Evolutionary conservation across 92 coral and sea anemone genomes (phyloP).

Genomic region (Porites rus): DNA sequence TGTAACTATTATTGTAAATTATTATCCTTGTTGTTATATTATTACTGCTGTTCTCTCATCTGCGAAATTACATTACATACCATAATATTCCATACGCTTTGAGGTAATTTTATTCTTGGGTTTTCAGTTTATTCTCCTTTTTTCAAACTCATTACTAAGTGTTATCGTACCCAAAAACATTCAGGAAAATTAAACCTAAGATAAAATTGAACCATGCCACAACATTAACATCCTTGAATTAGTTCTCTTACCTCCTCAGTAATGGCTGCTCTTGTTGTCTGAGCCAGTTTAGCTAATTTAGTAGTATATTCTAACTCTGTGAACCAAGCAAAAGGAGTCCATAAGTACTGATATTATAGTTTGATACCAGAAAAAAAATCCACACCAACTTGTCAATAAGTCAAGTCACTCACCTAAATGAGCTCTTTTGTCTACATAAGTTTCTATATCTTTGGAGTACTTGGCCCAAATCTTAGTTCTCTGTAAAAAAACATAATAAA

Average conservation of each 20-base stretch:
- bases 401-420: constrained; percentile 80
- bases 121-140: no score
- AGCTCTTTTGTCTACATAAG: constrained; percentile 93
- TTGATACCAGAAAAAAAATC: no score
- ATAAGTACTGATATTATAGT: no score
- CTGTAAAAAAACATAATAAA: constrained; percentile 42
- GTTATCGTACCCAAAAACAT: no score
- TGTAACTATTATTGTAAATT: no score
- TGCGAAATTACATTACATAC: no score
- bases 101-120: no score
- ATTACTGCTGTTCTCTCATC: no score
- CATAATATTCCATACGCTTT: no score
- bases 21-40: no score
- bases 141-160: no score
- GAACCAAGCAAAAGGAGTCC: not conserved
- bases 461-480: constrained; percentile 97
- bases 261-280: constrained; percentile 83
- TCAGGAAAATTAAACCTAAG: not conserved
- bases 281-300: constrained; percentile 89
- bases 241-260: constrained; percentile 78
- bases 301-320: constrained; percentile 90
- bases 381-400: not conserved
- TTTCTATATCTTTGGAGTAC: constrained; percentile 94
- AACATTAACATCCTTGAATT: no score
- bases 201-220: not conserved